phyloP scores from a whole-genome alignment of 2,797 vertebrate species.

The Ctenosaura bakeri region DNA sequence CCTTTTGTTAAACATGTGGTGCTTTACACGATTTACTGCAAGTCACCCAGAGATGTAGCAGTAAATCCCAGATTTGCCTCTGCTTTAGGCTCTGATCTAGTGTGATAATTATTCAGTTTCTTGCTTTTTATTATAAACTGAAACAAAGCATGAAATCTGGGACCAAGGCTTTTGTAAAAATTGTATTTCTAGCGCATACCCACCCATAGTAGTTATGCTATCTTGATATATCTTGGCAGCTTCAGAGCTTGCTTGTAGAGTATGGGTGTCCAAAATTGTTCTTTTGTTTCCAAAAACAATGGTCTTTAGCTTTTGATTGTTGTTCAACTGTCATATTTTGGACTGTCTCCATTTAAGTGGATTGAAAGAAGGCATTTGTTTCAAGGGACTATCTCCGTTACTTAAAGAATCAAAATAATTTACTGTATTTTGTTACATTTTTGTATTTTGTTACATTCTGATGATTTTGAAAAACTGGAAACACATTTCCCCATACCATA shows the following conservation, averaged over 20 bases:
- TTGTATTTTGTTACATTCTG: not conserved
- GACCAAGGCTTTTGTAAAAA: not conserved
- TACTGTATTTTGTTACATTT: not conserved
- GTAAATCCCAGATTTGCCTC: not conserved
- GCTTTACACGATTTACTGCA: not conserved
- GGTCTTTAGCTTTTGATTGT: constrained; percentile 12
- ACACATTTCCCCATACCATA: too few relatives aligned
- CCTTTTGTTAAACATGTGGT: not conserved
- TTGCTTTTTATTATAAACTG: not conserved
- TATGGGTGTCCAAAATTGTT: not conserved
- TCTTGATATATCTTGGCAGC: constrained; percentile 10
- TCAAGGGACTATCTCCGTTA: not conserved
- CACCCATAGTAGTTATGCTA: not conserved
- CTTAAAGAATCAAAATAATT: constrained; percentile 9
- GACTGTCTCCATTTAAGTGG: not conserved
- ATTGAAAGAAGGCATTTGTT: constrained; percentile 18
- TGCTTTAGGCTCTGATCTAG: constrained; percentile 3
- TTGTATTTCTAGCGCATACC: not conserved
- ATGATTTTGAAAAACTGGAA: not conserved
- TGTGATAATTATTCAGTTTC: not conserved
- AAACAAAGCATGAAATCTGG: not conserved
- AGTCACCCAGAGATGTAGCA: not conserved
- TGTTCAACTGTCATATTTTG: not conserved
- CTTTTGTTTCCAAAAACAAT: constrained; percentile 1
- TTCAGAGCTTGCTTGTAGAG: not conserved